Conservation (phyloP, 1,140 invertebrate genomes). For the Chymomyza costata region DNA sequence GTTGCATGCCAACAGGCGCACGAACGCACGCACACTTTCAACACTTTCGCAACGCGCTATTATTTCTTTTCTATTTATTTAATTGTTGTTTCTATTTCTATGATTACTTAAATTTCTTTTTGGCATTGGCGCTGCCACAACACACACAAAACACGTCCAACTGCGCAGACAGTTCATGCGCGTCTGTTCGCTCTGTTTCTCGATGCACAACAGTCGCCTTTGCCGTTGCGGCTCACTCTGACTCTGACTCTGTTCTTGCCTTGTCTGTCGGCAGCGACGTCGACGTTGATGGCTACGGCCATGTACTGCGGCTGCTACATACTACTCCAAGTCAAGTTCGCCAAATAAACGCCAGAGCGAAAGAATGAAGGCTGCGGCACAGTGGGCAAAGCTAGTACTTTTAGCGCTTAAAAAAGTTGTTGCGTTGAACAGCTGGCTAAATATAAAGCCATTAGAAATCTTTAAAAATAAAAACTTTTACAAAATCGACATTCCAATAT, state of each 20-base stretch:
- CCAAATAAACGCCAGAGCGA: slow-evolving; percentile 1
- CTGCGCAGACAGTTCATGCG: slow-evolving; percentile 52
- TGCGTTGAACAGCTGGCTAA: too few species aligned
- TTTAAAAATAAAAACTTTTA: too few species aligned
- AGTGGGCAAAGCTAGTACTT: too few species aligned
- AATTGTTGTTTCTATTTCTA: slow-evolving; percentile 42
- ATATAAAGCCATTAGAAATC: too few species aligned
- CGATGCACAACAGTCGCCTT: too few species aligned
- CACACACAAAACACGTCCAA: slow-evolving; percentile 40
- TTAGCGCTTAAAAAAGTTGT: too few species aligned
- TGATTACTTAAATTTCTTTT: too few species aligned
- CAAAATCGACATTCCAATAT: too few species aligned
- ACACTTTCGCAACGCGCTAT: background rate
- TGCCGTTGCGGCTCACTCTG: slow-evolving; percentile 17
- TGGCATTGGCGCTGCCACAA: too few species aligned
- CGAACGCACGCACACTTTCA: slow-evolving; percentile 11
- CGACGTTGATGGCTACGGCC: slow-evolving; percentile 18
- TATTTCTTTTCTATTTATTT: slow-evolving; percentile 21
- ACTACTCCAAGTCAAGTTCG: slow-evolving; percentile 11
- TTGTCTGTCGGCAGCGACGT: slow-evolving; percentile 8
- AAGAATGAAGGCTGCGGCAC: slow-evolving; percentile 41
- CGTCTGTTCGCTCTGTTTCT: too few species aligned
- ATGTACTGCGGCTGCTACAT: slow-evolving; percentile 14
- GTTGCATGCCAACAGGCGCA: slow-evolving; percentile 36
- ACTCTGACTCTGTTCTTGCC: slow-evolving; percentile 8